phyloP scores from a whole-genome alignment of 1,140 invertebrate genomes.

The Calephelis virginiensis region DNA sequence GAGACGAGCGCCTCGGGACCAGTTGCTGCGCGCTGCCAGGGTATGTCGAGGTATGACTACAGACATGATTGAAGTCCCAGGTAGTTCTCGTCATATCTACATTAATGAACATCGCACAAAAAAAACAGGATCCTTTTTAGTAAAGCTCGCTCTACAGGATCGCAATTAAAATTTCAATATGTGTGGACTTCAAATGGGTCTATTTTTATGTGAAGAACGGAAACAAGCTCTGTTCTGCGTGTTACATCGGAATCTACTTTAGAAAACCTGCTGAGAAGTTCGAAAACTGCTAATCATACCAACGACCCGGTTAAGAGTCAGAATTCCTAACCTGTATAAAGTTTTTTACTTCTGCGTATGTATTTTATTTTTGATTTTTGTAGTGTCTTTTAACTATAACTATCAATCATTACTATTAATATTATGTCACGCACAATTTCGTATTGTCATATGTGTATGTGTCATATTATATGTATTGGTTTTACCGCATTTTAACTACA shows the following conservation, averaged over 20 bases:
- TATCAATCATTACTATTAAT: too few species aligned
- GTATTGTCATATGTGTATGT: too few species aligned
- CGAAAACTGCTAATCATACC: background rate
- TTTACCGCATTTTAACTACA: too few species aligned
- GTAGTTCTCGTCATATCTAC: constrained; percentile 8
- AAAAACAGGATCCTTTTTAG: constrained; percentile 8
- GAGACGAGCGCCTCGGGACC: background rate
- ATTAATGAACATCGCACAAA: constrained; percentile 21
- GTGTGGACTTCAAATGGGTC: background rate
- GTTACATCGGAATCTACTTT: background rate
- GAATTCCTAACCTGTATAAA: background rate
- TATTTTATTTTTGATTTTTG: too few species aligned
- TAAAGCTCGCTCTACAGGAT: background rate
- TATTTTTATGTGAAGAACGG: background rate
- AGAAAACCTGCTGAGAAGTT: background rate
- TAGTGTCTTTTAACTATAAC: too few species aligned
- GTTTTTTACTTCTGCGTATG: background rate
- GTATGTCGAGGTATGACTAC: constrained; percentile 7
- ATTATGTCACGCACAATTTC: too few species aligned
- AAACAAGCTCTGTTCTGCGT: background rate
- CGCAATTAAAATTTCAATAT: background rate
- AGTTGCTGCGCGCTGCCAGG: constrained; percentile 16
- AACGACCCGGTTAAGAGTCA: background rate
- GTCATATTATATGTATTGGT: too few species aligned
- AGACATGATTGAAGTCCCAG: constrained; percentile 12